Percentiles rank a stretch among this genome's conserved stretches.
phyloP scores from a whole-genome alignment of 2,113 vertebrate genomes.

The Catagonus wagneri region DNA sequence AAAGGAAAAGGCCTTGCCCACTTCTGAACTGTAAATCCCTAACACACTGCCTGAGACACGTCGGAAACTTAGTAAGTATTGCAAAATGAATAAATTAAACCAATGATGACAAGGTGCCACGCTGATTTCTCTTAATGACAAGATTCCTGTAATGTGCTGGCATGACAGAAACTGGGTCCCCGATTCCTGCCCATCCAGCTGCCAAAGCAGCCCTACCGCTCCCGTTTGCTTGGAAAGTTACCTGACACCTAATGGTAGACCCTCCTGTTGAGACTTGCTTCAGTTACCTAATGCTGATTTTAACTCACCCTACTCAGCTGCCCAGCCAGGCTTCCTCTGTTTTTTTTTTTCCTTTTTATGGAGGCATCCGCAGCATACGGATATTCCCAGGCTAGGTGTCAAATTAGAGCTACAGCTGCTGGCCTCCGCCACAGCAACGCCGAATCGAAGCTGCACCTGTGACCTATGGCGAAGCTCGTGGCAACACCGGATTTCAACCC shows the following conservation, averaged over 20 bases:
- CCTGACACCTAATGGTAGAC: background rate
- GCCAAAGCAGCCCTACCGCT: background rate
- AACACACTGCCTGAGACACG: background rate
- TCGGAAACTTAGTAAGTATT: background rate
- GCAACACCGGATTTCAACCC: no score
- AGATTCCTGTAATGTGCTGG: background rate
- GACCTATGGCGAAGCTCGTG: no score
- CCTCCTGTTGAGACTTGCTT: background rate
- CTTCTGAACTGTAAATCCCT: background rate
- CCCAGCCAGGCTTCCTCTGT: background rate
- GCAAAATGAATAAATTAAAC: background rate
- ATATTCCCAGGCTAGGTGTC: no score
- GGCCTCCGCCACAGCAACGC: no score
- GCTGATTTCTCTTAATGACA: background rate
- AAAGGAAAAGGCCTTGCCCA: background rate
- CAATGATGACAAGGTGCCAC: background rate
- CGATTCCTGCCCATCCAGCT: accelerated
- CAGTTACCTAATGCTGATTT: accelerated
- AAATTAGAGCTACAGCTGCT: no score
- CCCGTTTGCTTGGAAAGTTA: background rate
- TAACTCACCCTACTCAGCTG: background rate
- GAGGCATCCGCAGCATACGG: no score
- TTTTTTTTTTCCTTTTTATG: no score
- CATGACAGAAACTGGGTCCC: background rate
- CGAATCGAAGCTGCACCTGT: no score